Conservation (phyloP, 2,888 invertebrate genomes). For the Empis livida region DNA sequence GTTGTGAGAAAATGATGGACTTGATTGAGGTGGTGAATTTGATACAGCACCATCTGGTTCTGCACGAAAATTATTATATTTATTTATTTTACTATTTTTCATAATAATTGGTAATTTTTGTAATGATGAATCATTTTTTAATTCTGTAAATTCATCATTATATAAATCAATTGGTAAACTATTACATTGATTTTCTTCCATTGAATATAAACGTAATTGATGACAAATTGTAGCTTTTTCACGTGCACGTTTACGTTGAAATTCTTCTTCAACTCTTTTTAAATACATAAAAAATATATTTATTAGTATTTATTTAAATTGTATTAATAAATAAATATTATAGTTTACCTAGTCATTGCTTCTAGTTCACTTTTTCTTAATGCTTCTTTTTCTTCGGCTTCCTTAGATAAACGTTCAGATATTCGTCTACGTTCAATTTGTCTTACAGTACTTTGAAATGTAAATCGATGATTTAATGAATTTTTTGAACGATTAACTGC, state of each 20-base stretch:
- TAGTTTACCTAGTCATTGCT: conserved; percentile 52
- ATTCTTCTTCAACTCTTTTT: conserved; percentile 73
- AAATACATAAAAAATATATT: no score
- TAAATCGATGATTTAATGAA: conserved; percentile 48
- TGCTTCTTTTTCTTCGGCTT: conserved; percentile 64
- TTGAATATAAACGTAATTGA: conserved; percentile 56
- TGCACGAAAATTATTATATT: conserved; percentile 34
- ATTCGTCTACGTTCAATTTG: conserved; percentile 61
- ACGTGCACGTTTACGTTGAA: conserved; percentile 66
- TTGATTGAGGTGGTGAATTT: conserved; percentile 13
- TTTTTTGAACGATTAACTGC: neutral
- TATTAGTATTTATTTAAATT: no score
- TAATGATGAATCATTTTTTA: no score
- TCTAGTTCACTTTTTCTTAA: conserved; percentile 64
- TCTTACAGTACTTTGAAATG: conserved; percentile 73
- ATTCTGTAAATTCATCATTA: neutral
- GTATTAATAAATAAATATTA: no score
- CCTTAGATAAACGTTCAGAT: conserved; percentile 61
- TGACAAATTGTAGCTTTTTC: conserved; percentile 65
- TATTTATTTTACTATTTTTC: no score
- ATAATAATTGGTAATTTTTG: no score
- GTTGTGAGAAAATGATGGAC: no score
- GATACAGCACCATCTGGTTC: conserved; percentile 64
- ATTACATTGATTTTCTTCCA: conserved; percentile 43
- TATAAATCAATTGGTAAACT: conserved; percentile 39